Evolutionary conservation across 1,140 invertebrate species (phyloP).

Genomic region (Halesus radiatus): DNA sequence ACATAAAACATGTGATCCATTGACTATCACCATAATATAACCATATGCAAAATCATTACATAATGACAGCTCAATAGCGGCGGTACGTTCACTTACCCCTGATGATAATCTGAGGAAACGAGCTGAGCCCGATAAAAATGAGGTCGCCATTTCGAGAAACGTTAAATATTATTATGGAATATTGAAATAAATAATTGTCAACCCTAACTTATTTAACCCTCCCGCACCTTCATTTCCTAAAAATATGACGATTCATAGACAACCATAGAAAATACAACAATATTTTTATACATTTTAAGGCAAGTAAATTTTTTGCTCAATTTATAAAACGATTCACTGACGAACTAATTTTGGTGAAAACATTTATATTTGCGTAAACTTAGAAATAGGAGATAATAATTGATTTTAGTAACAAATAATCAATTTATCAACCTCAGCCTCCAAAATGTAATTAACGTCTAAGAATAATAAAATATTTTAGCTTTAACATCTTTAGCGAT

Average conservation of each 20-base stretch:
- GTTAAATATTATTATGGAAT: conserved; percentile 4
- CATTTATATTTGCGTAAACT: too few species aligned
- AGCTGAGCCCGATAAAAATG: conserved; percentile 37
- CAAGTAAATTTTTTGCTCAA: too few species aligned
- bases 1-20: conserved; percentile 37
- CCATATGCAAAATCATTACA: conserved; percentile 51
- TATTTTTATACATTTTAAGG: too few species aligned
- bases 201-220: conserved; percentile 38
- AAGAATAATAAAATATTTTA: too few species aligned
- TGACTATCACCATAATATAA: conserved; percentile 40
- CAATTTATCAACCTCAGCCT: too few species aligned
- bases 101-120: conserved; percentile 39
- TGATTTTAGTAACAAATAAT: too few species aligned
- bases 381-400: too few species aligned
- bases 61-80: conserved; percentile 42
- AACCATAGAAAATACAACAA: background rate
- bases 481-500: too few species aligned
- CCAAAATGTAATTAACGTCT: too few species aligned
- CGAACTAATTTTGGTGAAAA: too few species aligned
- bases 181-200: conserved; percentile 23
- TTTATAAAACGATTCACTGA: too few species aligned
- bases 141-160: conserved; percentile 40
- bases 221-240: conserved; percentile 45
- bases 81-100: conserved; percentile 25
- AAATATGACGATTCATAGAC: conserved; percentile 35